Base-by-base conservation (phyloP, 2,888 invertebrate species). In the Callyntrura sp. region DNA sequence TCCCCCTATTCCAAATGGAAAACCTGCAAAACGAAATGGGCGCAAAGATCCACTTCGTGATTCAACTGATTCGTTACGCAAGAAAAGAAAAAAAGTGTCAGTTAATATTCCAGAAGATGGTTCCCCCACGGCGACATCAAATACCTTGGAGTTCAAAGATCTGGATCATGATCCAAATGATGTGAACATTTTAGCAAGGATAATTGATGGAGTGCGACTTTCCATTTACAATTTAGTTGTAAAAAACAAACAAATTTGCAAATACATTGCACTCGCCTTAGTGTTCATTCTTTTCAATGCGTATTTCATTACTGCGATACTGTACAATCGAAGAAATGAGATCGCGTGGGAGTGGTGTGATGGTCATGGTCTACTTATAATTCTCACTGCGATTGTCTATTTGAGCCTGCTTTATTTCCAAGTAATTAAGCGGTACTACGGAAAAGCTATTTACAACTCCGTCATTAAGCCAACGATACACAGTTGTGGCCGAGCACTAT, bases 291-390 rank as follows among this genome's bases (percentile, higher is more conserved):
- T 91, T 11, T 93, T 91, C 90, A 90, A 92, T 55, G 92, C 91
- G 12, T 93, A 92, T 60, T 81, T 93, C 3, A 85, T 87, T n/a
- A 76, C 88, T 0, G 91, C 92, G 11, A 85, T 92, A 35, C 84
- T 62, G 3, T 88, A 92, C 48, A 76, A 86, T 14, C 60, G 88
- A 0, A 62, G 88, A n/a, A 84, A 93, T 51, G 62, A 89, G 0
- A 70, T 91, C 0, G 9, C 78, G 3, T 90, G 94, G 76, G 93
- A 94, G 48, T 95, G 94, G 93, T 97, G 97, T 94, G 94, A 96
- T 81, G 97, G 97, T 0, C 96, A 97, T 92, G 97, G 97, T 60
- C 96, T 97, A 94, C 95, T 97, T 0, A 94, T 97, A 43, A 95
- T 97, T 0, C 93, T 97, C 0, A 94, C 96, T 0, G 94, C 94